phyloP scores from a whole-genome alignment of 2,888 invertebrate genomes.

The Mongoloraphidia duomilia region DNA sequence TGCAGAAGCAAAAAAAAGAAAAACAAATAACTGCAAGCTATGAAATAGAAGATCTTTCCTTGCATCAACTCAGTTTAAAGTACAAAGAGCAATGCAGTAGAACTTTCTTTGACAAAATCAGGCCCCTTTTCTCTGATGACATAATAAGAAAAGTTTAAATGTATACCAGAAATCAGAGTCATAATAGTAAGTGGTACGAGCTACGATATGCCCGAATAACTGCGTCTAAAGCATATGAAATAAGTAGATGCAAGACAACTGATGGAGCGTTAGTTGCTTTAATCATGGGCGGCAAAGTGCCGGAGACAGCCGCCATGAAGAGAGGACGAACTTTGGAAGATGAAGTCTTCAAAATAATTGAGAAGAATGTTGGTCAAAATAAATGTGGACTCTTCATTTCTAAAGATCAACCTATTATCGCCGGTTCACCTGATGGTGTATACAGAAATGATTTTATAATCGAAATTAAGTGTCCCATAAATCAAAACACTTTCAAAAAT shows the following conservation, averaged over 20 bases:
- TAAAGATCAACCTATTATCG: too few species aligned
- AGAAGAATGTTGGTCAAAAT: too few species aligned
- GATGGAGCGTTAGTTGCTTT: slow-evolving; percentile 15
- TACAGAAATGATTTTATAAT: too few species aligned
- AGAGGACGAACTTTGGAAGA: slow-evolving; percentile 2
- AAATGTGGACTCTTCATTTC: too few species aligned
- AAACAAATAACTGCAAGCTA: slow-evolving; percentile 11
- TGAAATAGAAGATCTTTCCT: background rate
- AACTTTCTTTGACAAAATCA: slow-evolving; percentile 1
- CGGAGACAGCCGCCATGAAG: slow-evolving; percentile 11
- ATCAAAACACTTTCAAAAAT: too few species aligned
- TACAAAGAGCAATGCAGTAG: slow-evolving; percentile 2
- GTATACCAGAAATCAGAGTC: slow-evolving; percentile 10
- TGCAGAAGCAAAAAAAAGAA: slow-evolving; percentile 11
- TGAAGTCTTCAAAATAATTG: too few species aligned
- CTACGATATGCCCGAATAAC: slow-evolving; percentile 21
- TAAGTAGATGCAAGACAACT: slow-evolving; percentile 18
- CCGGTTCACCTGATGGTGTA: too few species aligned
- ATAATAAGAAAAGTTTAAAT: slow-evolving; percentile 9
- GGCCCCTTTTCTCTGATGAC: background rate
- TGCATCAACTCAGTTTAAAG: slow-evolving; percentile 6
- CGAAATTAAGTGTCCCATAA: too few species aligned
- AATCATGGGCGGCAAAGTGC: slow-evolving; percentile 15
- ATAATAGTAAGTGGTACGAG: slow-evolving; percentile 18
- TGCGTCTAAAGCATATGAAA: slow-evolving; percentile 20